A percentile compares a stretch with the other conserved stretches of the same genome.
phyloP scores from a whole-genome alignment of 2,888 invertebrate genomes.

The Seladonia tumulorum region DNA sequence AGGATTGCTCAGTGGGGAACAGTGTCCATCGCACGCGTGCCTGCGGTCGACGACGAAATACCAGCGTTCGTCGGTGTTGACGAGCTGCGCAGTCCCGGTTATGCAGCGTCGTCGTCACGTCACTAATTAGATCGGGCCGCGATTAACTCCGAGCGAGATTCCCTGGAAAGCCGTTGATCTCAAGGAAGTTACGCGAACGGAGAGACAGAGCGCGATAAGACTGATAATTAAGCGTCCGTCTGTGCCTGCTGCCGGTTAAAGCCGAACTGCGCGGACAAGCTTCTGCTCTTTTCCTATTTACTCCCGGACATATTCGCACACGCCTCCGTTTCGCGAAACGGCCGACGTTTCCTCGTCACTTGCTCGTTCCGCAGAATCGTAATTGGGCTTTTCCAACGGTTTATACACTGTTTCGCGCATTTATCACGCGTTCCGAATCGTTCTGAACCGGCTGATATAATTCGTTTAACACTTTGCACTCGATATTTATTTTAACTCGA shows the following conservation, averaged over 20 bases:
- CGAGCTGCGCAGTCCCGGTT: slow-evolving; percentile 28
- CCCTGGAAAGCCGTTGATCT: slow-evolving; percentile 61
- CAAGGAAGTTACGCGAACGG: slow-evolving; percentile 42
- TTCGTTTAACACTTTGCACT: too few species aligned
- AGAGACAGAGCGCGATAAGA: slow-evolving; percentile 45
- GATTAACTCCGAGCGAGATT: slow-evolving; percentile 63
- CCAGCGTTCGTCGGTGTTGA: slow-evolving; percentile 34
- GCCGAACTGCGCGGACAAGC: slow-evolving; percentile 3
- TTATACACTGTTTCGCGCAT: neutral
- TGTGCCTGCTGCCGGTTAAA: slow-evolving; percentile 32
- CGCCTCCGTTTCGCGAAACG: neutral
- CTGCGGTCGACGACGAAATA: slow-evolving; percentile 13
- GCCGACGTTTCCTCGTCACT: neutral
- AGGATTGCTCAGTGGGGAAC: neutral
- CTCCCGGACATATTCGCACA: neutral
- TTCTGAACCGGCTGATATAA: neutral
- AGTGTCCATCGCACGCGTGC: slow-evolving; percentile 17
- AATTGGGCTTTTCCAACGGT: neutral
- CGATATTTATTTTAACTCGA: too few species aligned
- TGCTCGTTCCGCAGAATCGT: neutral
- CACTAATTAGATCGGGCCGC: slow-evolving; percentile 62
- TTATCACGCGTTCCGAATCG: neutral
- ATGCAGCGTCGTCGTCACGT: slow-evolving; percentile 54
- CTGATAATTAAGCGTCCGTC: slow-evolving; percentile 53
- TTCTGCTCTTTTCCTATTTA: slow-evolving; percentile 15